These are phyloP conservation scores for Antigone vipio DNA, from an alignment of 2,113 vertebrate genomes.

Conservation along the genomic window DNA sequence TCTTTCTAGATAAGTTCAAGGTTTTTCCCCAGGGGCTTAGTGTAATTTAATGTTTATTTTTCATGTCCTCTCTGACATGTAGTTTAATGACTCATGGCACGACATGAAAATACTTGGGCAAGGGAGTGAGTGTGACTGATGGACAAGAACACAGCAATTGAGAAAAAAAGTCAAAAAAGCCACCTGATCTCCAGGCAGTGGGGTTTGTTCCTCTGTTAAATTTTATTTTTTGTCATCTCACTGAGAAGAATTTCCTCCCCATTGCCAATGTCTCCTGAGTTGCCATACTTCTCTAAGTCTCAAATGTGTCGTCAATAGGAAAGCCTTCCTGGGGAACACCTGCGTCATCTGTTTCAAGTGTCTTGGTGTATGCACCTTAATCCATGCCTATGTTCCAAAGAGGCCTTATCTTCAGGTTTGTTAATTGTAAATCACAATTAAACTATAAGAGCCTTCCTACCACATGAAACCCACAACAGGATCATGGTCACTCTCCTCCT, in stretches of 20 bases:
- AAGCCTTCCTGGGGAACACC: background rate
- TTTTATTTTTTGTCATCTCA: background rate
- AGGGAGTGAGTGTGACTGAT: background rate
- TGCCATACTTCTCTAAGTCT: background rate
- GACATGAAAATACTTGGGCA: background rate
- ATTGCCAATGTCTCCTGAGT: background rate
- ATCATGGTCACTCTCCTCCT: background rate
- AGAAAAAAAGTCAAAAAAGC: background rate
- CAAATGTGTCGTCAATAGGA: background rate
- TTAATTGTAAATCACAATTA: background rate
- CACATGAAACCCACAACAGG: background rate
- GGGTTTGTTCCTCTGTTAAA: background rate
- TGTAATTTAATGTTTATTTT: background rate
- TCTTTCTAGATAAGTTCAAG: background rate
- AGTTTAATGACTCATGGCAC: background rate
- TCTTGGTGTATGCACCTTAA: background rate
- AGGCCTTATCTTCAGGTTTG: background rate
- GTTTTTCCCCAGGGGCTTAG: background rate
- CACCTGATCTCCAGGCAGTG: background rate
- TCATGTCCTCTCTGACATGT: background rate
- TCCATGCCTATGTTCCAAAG: background rate
- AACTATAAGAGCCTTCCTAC: background rate
- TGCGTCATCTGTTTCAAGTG: accelerated
- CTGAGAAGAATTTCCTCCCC: background rate
- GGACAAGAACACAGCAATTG: background rate